A percentile compares a stretch with the other conserved stretches of the same genome.
Evolutionary conservation across 2,888 invertebrate species (phyloP).

Genomic region (Caenorhabditis japonica): DNA sequence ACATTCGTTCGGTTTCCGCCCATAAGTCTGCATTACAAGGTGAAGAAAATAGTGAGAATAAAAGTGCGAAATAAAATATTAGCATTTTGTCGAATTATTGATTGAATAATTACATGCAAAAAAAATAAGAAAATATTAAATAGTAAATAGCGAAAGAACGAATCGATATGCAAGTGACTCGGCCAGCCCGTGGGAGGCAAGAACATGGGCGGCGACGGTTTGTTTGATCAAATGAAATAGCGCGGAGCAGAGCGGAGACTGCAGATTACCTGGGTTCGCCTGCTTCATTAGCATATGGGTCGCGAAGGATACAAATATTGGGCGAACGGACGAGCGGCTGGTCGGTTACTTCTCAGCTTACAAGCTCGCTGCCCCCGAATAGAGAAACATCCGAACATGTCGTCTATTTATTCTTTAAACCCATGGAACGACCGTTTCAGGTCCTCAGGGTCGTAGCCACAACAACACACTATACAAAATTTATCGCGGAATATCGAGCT

Average conservation of each 20-base stretch:
- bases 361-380: constrained; percentile 4
- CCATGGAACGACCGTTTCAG: constrained; percentile 12
- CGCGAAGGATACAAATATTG: constrained; percentile 32
- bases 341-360: constrained; percentile 41
- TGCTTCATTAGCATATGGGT: constrained; percentile 50
- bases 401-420: constrained; percentile 48
- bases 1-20: constrained; percentile 74
- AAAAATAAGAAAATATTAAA: constrained; percentile 4
- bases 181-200: constrained; percentile 25
- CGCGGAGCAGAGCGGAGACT: constrained; percentile 12
- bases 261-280: constrained; percentile 25
- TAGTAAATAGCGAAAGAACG: constrained; percentile 8
- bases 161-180: constrained; percentile 49
- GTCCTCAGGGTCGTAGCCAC: too few relatives aligned
- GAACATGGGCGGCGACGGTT: constrained; percentile 44
- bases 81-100: too few relatives aligned
- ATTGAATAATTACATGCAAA: constrained; percentile 26
- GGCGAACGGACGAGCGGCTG: too few relatives aligned
- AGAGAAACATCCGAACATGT: constrained; percentile 29
- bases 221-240: constrained; percentile 43
- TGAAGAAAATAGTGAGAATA: constrained; percentile 13
- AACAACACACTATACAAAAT: constrained; percentile 21
- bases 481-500: constrained; percentile 16
- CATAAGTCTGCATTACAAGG: constrained; percentile 66
- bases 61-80: constrained; percentile 1